A percentile compares a stretch with the other conserved stretches of the same genome.
phyloP scores from a whole-genome alignment of 1,140 invertebrate genomes.

The Polypedilum pembai region DNA sequence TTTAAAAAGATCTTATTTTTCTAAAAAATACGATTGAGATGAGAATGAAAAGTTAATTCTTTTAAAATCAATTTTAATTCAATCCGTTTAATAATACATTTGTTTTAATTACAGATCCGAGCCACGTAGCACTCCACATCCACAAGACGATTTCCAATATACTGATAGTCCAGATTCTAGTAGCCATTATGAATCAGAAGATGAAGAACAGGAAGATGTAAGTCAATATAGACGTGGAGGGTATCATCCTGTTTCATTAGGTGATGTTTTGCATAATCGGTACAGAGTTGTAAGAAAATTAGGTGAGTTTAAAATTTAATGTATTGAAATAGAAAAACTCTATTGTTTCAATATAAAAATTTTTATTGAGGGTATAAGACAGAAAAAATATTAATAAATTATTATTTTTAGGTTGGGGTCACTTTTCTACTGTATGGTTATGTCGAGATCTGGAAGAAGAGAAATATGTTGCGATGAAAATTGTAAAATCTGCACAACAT shows the following conservation, averaged over 20 bases:
- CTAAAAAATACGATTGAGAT: too few species aligned
- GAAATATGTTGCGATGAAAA: constrained; percentile 94
- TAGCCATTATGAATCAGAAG: constrained; percentile 49
- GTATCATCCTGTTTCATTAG: constrained; percentile 95
- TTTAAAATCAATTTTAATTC: neutral
- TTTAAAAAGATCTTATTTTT: too few species aligned
- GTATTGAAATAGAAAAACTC: too few species aligned
- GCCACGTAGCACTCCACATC: constrained; percentile 40
- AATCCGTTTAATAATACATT: neutral
- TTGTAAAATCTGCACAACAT: constrained; percentile 97
- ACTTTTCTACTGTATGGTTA: constrained; percentile 97
- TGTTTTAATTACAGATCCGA: constrained; percentile 36
- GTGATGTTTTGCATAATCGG: constrained; percentile 85
- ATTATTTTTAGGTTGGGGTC: constrained; percentile 73
- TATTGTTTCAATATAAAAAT: too few species aligned
- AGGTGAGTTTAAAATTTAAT: too few species aligned
- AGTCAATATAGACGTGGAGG: constrained; percentile 91
- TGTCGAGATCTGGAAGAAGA: constrained; percentile 88
- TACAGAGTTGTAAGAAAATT: constrained; percentile 95
- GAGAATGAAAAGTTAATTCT: too few species aligned
- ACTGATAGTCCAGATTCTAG: constrained; percentile 43
- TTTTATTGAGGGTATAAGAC: too few species aligned
- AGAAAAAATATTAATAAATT: too few species aligned
- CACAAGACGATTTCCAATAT: constrained; percentile 35
- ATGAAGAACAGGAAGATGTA: constrained; percentile 93